Percentiles rank a stretch among this genome's conserved stretches.
Conservation (phyloP, 2,797 vertebrate species). For the Hyperoplus immaculatus region DNA sequence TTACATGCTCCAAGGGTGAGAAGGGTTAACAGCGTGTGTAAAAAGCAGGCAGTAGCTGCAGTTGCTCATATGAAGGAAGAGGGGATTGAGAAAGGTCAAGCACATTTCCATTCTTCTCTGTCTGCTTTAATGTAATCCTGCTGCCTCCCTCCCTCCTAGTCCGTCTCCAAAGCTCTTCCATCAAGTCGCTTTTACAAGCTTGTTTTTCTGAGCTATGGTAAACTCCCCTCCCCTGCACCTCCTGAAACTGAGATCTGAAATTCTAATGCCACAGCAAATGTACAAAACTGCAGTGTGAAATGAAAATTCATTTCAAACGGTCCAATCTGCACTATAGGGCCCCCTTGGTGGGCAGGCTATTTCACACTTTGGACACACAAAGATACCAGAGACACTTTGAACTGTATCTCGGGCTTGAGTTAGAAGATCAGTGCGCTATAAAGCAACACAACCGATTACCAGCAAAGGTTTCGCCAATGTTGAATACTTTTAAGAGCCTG, state of each 20-base stretch:
- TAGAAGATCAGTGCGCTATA: not conserved
- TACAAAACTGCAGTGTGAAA: not conserved
- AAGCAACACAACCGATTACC: not conserved
- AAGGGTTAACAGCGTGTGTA: slow-evolving; percentile 51
- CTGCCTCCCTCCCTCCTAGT: slow-evolving; percentile 27
- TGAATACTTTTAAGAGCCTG: not conserved
- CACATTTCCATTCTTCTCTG: slow-evolving; percentile 57
- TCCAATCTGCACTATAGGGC: not conserved
- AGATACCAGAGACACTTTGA: slow-evolving; percentile 11
- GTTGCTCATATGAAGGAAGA: slow-evolving; percentile 47
- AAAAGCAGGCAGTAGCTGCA: slow-evolving; percentile 41
- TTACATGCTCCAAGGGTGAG: slow-evolving; percentile 26
- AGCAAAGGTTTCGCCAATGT: not conserved
- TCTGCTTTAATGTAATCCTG: slow-evolving; percentile 65
- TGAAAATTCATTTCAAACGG: not conserved
- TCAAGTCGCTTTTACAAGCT: slow-evolving; percentile 7
- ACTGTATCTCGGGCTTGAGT: not conserved
- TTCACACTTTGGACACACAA: slow-evolving; percentile 23
- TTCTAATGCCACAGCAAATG: not conserved
- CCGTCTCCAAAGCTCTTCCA: slow-evolving; percentile 35
- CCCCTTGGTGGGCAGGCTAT: not conserved
- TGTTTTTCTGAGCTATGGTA: not conserved
- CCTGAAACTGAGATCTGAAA: not conserved
- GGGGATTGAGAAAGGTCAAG: slow-evolving; percentile 60
- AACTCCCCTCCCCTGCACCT: not conserved